Evolutionary conservation across 1,140 invertebrate genomes (phyloP), one percentile per base, ranked within the genome.

Genomic region (Brachystomella parvula): DNA sequence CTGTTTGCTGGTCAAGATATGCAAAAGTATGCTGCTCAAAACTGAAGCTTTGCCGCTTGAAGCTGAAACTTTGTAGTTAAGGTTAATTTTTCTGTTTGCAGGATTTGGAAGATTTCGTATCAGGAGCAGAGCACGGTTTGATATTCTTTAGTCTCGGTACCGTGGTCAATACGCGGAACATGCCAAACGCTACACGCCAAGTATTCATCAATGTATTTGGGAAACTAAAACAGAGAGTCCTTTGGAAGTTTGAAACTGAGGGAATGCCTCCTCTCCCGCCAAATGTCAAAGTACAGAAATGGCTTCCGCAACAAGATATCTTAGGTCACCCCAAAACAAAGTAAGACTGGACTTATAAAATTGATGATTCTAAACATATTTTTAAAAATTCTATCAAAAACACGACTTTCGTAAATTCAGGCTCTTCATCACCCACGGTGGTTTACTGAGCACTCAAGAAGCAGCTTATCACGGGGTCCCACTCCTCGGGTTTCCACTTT

Each of bases 61-160:
- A 56, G 12, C 26, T 56, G 19, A 9, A 12, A 56, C 6, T 29
- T 31, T 31, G 6, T 60, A 60, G 9, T 60, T 6, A 9, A 29
- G 9, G 9, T 33, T 60, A 21, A 28, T 29, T 6, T 21, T 33
- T 57, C n/a, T n/a, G n/a, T 29, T 57, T 24, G 6, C 58, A 60
- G 58, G 32, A 60, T 31, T 9, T 60, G 3, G 15, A 60, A 60
- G 58, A 60, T 60, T 60, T 60, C 32, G 3, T 60, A 29, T 15
- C 15, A 2, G 81, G 81, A 0, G 82, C 84, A 1, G 84, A 83
- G 1, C 79, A 81, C 47, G 88, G 88, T 19, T 89, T 90, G 73
- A 83, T 90, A 26, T 88, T 86, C 75, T 86, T 90, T 1, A 88
- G 86, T 2, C 88, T 90, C 85, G 88, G 88, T 0, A 88, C 88